phyloP scores from a whole-genome alignment of 2,113 vertebrate species.

The Gallinago paraguaiae region DNA sequence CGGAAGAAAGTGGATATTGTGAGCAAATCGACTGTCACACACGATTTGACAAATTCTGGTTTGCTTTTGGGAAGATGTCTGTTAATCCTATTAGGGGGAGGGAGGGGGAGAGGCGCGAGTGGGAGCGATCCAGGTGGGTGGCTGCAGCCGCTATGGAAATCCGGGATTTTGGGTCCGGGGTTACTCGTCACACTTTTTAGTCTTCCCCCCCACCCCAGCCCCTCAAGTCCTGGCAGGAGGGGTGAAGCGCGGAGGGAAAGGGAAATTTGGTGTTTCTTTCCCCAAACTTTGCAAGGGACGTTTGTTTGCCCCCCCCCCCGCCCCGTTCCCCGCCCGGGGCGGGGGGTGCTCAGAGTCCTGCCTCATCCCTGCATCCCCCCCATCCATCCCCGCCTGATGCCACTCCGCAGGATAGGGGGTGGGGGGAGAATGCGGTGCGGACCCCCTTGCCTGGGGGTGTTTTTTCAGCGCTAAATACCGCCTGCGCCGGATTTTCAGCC shows the following conservation, averaged over 20 bases:
- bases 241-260: not conserved
- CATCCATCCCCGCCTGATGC: not conserved
- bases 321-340: accelerated
- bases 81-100: conserved; percentile 30
- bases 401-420: not conserved
- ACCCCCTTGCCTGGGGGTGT: not conserved
- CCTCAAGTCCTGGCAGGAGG: not conserved
- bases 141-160: not conserved
- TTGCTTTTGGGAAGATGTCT: conserved; percentile 53
- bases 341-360: not conserved
- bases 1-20: conserved; percentile 5
- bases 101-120: not conserved
- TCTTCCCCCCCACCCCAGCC: accelerated
- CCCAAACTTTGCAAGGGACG: not conserved
- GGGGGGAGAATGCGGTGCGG: not conserved
- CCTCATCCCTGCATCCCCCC: not conserved
- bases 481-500: not conserved
- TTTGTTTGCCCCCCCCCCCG: not conserved
- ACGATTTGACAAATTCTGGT: conserved; percentile 56
- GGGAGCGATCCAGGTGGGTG: accelerated
- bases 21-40: conserved; percentile 59
- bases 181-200: not conserved
- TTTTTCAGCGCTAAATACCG: not conserved
- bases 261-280: not conserved
- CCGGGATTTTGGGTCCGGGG: not conserved